Conservation (phyloP, 2,888 invertebrate genomes). For the Amphipoea lucens region DNA sequence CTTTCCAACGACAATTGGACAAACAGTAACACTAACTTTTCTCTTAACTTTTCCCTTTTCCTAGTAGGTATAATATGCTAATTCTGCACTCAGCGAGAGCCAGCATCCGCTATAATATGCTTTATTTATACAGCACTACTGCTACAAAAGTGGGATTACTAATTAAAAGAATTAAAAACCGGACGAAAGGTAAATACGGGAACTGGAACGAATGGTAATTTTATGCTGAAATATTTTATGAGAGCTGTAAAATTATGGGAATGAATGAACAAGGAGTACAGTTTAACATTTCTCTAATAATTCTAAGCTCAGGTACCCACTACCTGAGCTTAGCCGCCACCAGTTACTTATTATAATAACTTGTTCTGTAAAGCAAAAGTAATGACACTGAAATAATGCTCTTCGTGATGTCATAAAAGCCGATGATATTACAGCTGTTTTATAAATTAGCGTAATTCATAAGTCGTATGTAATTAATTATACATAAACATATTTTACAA, state of each 20-base stretch:
- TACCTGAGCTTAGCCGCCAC: neutral
- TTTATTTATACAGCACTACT: constrained; percentile 19
- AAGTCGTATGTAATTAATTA: too few relatives aligned
- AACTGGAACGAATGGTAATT: neutral
- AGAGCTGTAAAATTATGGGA: neutral
- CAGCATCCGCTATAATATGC: constrained; percentile 11
- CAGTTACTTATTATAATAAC: neutral
- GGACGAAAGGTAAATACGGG: constrained; percentile 18
- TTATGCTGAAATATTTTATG: neutral
- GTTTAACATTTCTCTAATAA: neutral
- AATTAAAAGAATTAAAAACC: constrained; percentile 38
- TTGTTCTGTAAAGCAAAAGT: neutral
- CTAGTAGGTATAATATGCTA: constrained; percentile 15
- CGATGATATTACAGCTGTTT: neutral
- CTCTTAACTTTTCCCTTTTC: neutral
- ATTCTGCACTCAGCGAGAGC: constrained; percentile 14
- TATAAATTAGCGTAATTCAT: constrained; percentile 2
- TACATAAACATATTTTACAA: neutral
- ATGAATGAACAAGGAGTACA: neutral
- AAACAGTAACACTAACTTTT: neutral
- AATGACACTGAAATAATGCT: neutral
- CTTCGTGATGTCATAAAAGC: neutral
- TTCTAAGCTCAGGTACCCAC: neutral
- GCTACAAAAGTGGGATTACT: constrained; percentile 1
- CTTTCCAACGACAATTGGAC: neutral